phyloP scores from a whole-genome alignment of 2,888 invertebrate species.

The Chaetoderma sp. region DNA sequence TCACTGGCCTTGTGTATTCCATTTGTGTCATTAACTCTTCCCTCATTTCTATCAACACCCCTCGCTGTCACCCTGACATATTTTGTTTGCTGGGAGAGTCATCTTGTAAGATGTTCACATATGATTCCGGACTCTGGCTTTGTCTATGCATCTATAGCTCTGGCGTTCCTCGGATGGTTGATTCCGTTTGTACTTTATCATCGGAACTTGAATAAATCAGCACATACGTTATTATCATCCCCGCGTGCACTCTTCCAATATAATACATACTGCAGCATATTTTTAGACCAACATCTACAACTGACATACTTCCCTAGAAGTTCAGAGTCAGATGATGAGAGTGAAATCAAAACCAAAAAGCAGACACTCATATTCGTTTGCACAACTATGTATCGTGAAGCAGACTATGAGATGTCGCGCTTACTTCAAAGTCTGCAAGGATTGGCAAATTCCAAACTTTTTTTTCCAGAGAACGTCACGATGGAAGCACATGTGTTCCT shows the following conservation, averaged over 20 bases:
- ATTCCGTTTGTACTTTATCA: not conserved
- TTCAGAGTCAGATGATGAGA: not conserved
- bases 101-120: too few species aligned
- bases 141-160: too few species aligned
- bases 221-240: constrained; percentile 39
- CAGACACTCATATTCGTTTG: constrained; percentile 48
- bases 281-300: constrained; percentile 40
- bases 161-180: constrained; percentile 15
- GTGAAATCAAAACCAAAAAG: not conserved
- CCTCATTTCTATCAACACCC: too few species aligned
- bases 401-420: constrained; percentile 55
- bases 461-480: constrained; percentile 38
- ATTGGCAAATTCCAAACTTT: constrained; percentile 38
- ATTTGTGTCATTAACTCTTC: too few species aligned
- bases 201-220: constrained; percentile 11
- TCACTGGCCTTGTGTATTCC: too few species aligned
- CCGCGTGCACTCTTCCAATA: constrained; percentile 38
- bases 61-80: too few species aligned
- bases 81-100: too few species aligned
- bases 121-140: too few species aligned
- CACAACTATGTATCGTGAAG: constrained; percentile 59
- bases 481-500: constrained; percentile 55
- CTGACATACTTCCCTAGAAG: constrained; percentile 31
- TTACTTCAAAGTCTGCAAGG: constrained; percentile 44
- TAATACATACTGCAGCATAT: constrained; percentile 41